Conservation (phyloP, 2,888 invertebrate genomes). For the Cataglyphis rosenhaueri region DNA sequence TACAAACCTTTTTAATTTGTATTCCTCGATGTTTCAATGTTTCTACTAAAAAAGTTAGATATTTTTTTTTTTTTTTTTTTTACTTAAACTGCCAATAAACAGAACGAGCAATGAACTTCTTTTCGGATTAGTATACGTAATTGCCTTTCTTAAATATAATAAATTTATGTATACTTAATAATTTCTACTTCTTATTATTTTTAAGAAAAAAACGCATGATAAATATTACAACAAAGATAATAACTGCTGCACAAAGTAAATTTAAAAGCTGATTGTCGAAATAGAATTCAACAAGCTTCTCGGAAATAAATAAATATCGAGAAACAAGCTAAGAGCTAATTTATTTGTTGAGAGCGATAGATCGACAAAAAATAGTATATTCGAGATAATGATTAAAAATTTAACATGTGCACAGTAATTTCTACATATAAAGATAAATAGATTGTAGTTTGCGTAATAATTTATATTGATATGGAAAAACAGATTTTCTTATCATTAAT, state of each 20-base stretch:
- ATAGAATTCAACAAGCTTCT: constrained; percentile 60
- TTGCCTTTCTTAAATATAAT: constrained; percentile 9
- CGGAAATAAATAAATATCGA: constrained; percentile 51
- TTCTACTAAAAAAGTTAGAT: neutral
- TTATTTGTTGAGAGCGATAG: neutral
- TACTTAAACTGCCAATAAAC: neutral
- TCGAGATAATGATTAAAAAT: neutral
- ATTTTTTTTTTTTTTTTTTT: neutral
- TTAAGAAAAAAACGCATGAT: constrained; percentile 38
- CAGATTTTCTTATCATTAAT: constrained; percentile 63
- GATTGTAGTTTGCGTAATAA: neutral
- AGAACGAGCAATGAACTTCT: neutral
- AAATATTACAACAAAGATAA: constrained; percentile 1
- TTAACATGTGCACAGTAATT: neutral
- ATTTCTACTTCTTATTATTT: neutral
- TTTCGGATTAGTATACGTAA: neutral
- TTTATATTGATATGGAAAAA: neutral
- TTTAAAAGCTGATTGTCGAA: constrained; percentile 76
- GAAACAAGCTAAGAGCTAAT: neutral
- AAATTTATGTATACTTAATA: no score
- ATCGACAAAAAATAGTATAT: neutral
- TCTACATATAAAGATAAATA: neutral
- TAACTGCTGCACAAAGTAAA: neutral
- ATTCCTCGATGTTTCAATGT: neutral
- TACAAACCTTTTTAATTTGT: neutral